phyloP scores from a whole-genome alignment of 2,797 vertebrate genomes.

The Anomalospiza imberbis region DNA sequence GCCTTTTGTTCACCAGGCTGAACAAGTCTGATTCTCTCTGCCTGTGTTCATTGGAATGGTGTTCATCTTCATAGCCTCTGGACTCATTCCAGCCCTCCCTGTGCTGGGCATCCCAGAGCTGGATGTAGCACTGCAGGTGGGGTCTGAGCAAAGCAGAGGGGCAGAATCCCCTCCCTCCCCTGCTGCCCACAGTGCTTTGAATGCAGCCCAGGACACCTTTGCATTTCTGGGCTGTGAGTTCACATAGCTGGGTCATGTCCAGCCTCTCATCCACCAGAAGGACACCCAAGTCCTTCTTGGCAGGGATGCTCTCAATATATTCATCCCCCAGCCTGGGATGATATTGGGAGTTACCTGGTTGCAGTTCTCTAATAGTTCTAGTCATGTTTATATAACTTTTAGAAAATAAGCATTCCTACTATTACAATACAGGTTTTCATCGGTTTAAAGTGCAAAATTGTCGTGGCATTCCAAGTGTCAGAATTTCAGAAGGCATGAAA shows the following conservation, averaged over 20 bases:
- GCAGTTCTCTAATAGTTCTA: not conserved
- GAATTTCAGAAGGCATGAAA: not conserved
- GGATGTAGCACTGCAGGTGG: not conserved
- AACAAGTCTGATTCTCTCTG: not conserved
- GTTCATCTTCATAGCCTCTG: not conserved
- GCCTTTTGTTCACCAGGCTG: not conserved
- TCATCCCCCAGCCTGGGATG: not conserved
- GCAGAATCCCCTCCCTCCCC: not conserved
- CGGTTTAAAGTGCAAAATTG: not conserved
- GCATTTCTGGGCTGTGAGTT: not conserved
- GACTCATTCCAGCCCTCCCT: not conserved
- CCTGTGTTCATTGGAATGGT: not conserved
- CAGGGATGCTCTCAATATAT: fast-evolving
- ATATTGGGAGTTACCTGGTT: not conserved
- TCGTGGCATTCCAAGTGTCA: not conserved
- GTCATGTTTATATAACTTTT: not conserved
- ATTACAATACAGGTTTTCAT: not conserved
- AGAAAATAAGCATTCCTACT: not conserved
- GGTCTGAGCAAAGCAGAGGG: not conserved
- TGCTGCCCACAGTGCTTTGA: not conserved
- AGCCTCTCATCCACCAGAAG: not conserved
- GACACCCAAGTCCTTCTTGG: not conserved
- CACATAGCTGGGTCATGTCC: too few species aligned
- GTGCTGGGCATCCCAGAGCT: not conserved
- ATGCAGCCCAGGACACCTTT: not conserved